A percentile compares a stretch with the other conserved stretches of the same genome.
Conservation (phyloP, 1,140 invertebrate genomes). For the Nautilus pompilius region DNA sequence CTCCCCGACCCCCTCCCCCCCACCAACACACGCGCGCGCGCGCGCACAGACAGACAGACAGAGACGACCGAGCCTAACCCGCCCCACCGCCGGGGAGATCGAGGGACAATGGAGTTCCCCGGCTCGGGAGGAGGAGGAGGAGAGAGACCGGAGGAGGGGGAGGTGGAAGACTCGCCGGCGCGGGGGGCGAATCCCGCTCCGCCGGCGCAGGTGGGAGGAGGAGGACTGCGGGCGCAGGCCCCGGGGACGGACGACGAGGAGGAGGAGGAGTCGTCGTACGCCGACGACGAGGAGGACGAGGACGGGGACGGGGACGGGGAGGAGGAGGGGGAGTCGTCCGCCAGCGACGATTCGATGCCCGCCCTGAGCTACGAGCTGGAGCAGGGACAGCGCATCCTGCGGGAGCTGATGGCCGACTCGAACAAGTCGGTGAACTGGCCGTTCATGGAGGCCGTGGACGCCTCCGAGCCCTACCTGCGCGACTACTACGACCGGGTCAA, state of each 20-base stretch:
- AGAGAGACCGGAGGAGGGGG: conserved; percentile 9
- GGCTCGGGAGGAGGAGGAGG: too few species aligned
- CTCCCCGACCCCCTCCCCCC: too few species aligned
- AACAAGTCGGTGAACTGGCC: conserved; percentile 49
- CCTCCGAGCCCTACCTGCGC: conserved; percentile 34
- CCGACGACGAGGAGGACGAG: too few species aligned
- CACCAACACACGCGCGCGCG: too few species aligned
- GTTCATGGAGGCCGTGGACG: conserved; percentile 51
- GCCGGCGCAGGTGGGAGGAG: background rate
- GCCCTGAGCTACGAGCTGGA: conserved; percentile 37
- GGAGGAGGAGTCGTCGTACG: background rate
- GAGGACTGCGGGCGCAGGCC: background rate
- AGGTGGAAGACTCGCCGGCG: background rate
- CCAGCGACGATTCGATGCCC: too few species aligned
- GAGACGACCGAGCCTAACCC: too few species aligned
- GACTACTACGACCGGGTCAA: conserved; percentile 55
- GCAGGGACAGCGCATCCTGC: conserved; percentile 47
- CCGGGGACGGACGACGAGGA: background rate
- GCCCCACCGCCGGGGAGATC: too few species aligned
- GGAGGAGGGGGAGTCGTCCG: too few species aligned
- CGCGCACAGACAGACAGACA: too few species aligned
- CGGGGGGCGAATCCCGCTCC: background rate
- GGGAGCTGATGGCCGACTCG: conserved; percentile 49
- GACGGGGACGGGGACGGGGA: too few species aligned
- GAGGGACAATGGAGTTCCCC: too few species aligned